Evolutionary conservation across 2,888 invertebrate genomes (phyloP).

Genomic region (Pyrrhosoma nymphula): DNA sequence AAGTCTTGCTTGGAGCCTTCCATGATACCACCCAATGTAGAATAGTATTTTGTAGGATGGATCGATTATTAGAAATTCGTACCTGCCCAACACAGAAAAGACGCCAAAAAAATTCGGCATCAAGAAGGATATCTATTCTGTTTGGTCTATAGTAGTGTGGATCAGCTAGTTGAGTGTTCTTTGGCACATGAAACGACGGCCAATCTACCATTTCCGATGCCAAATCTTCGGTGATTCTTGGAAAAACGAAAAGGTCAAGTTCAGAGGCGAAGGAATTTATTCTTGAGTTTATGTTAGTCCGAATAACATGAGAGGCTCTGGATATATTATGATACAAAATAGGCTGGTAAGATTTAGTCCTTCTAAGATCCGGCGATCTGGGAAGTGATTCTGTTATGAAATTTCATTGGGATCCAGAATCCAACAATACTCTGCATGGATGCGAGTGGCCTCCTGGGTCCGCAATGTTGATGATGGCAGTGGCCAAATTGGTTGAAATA

Average conservation of each 20-base stretch:
- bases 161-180: conserved; percentile 26
- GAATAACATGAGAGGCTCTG: not conserved
- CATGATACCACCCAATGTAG: not conserved
- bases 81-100: conserved; percentile 1
- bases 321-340: too few relatives aligned
- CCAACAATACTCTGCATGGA: not conserved
- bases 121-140: not conserved
- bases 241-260: not conserved
- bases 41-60: not conserved
- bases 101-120: not conserved
- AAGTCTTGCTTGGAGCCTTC: too few relatives aligned
- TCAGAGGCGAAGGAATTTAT: not conserved
- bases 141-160: not conserved
- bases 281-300: not conserved
- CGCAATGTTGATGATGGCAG: too few relatives aligned
- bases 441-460: not conserved
- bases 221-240: conserved; percentile 17
- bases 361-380: not conserved
- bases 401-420: not conserved
- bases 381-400: conserved; percentile 17
- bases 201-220: not conserved
- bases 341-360: too few relatives aligned
- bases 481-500: too few relatives aligned
- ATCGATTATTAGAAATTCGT: not conserved
- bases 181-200: not conserved